A percentile compares a stretch with the other conserved stretches of the same genome.
phyloP scores from a whole-genome alignment of 2,113 vertebrate genomes.

The Macquaria ambigua region DNA sequence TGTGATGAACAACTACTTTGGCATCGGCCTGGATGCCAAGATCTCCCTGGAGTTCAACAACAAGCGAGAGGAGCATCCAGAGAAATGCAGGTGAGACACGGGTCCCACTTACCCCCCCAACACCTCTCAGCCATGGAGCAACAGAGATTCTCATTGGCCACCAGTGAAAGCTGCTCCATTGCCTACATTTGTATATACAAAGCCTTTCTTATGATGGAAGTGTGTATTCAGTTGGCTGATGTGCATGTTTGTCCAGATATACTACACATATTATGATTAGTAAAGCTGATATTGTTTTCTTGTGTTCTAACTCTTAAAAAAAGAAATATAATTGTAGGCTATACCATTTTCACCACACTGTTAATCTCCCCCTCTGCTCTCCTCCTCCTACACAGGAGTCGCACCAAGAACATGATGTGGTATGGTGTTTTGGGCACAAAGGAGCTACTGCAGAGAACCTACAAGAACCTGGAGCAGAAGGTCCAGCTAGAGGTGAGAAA shows the following conservation, averaged over 20 bases:
- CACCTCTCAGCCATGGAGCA: background rate
- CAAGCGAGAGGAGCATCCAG: slow-evolving; percentile 96
- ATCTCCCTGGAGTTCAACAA: slow-evolving; percentile 99
- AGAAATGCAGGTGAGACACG: slow-evolving; percentile 94
- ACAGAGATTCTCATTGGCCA: background rate
- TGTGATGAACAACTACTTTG: slow-evolving; percentile 99
- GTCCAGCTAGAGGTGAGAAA: slow-evolving; percentile 94
- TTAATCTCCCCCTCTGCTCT: background rate
- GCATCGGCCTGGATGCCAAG: slow-evolving; percentile 97
- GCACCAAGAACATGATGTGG: slow-evolving; percentile 99
- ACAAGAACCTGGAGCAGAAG: slow-evolving; percentile 98
- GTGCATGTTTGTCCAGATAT: background rate
- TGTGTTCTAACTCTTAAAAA: background rate
- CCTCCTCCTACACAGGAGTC: slow-evolving; percentile 86
- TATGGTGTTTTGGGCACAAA: slow-evolving; percentile 97
- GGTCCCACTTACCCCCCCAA: background rate
- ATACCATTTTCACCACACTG: background rate
- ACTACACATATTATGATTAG: background rate
- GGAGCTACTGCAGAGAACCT: slow-evolving; percentile 96
- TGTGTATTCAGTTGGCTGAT: background rate
- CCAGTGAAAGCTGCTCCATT: background rate
- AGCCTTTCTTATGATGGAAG: background rate
- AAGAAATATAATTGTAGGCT: no score
- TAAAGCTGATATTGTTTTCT: background rate
- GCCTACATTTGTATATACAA: background rate